A percentile compares a stretch with the other conserved stretches of the same genome.
These are phyloP conservation scores for Lasioglossum zephyrum DNA, from an alignment of 2,888 invertebrate species.

Conservation along the genomic window DNA sequence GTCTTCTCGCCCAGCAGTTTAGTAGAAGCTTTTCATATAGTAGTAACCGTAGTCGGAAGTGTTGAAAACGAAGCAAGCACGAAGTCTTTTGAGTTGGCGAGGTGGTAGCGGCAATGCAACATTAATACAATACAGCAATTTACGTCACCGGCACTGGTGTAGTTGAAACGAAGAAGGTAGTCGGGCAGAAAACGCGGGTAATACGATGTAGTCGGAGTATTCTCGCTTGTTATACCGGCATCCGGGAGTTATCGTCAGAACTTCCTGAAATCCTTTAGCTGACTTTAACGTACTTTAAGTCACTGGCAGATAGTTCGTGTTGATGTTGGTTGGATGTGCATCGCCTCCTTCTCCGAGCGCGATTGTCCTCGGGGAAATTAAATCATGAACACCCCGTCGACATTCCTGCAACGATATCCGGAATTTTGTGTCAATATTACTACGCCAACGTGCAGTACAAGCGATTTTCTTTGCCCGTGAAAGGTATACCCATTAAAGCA, in stretches of 20 bases:
- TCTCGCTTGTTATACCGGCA: background rate
- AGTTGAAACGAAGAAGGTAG: background rate
- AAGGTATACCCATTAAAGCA: too few species aligned
- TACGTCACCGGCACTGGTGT: conserved; percentile 4
- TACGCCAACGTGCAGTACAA: too few species aligned
- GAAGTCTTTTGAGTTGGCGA: background rate
- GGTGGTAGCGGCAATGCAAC: background rate
- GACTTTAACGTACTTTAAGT: background rate
- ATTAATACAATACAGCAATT: conserved; percentile 32
- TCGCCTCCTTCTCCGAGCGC: background rate
- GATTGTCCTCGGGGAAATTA: background rate
- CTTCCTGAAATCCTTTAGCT: background rate
- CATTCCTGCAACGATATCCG: background rate
- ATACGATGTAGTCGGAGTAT: background rate
- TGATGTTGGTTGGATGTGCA: background rate
- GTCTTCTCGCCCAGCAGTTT: background rate
- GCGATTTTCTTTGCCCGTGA: too few species aligned
- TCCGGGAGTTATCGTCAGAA: background rate
- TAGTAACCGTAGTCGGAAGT: background rate
- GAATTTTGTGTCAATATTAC: too few species aligned
- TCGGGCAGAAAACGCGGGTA: background rate
- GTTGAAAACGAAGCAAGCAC: background rate
- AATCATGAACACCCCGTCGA: background rate
- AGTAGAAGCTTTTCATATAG: too few species aligned
- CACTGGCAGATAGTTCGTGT: background rate